Percentiles rank a stretch among this genome's conserved stretches.
phyloP scores from a whole-genome alignment of 2,113 vertebrate species.

The Clarias magur region DNA sequence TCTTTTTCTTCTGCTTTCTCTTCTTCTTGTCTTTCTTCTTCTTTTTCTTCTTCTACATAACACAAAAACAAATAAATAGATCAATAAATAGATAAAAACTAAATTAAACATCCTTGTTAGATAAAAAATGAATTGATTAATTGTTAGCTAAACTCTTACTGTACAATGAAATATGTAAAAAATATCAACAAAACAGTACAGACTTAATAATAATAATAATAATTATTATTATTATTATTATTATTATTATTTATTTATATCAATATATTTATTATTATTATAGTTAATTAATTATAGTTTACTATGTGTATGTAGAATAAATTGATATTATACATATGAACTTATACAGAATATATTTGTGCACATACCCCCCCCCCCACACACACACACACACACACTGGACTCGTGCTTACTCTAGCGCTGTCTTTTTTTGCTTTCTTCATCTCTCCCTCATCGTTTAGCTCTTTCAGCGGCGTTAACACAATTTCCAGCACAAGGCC shows the following conservation, averaged over 20 bases:
- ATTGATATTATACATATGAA: neutral
- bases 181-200: too few relatives aligned
- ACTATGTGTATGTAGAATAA: neutral
- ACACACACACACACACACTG: neutral
- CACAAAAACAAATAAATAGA: too few relatives aligned
- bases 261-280: neutral
- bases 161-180: too few relatives aligned
- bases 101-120: too few relatives aligned
- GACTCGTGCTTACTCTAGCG: neutral
- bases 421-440: conserved; percentile 3
- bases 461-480: conserved; percentile 20
- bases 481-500: conserved; percentile 35
- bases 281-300: neutral
- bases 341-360: neutral
- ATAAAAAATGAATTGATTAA: too few relatives aligned
- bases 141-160: too few relatives aligned
- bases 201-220: neutral
- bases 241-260: neutral
- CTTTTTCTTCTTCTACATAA: conserved; percentile 5
- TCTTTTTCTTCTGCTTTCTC: neutral
- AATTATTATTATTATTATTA: neutral
- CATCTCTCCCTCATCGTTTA: neutral
- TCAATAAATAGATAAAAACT: too few relatives aligned
- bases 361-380: conserved; percentile 16
- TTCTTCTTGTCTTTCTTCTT: conserved; percentile 13